Evolutionary conservation across 1,140 invertebrate species (phyloP), one percentile per base, ranked within the genome.

Genomic region (Drosophila sechellia): DNA sequence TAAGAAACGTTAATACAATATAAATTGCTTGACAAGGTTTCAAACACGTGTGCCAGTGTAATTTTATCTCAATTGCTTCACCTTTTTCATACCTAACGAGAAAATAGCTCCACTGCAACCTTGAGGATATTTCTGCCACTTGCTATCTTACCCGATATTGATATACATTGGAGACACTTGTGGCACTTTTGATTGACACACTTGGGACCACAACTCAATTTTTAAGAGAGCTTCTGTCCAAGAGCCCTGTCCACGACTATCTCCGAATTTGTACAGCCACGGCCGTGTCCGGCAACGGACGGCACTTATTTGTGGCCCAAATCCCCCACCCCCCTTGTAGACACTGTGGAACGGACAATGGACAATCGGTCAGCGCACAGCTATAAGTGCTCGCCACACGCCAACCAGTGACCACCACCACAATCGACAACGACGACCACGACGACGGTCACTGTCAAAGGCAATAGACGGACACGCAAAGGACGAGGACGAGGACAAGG

Each of bases 371-470:
- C 63, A 72, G 52, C 52, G 52, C 52, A 31, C 49, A 46, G 66
- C 17, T 35, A 59, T 58, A 78, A 81, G 68, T 81, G 79, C 72
- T 61, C 56, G 64, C 45, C 74, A 69, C 60, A 79, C 56, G 58
- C 42, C 52, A 49, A 53, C 43, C 22, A 27, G 50, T n/a, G 45
- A 42, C 63, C 40, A 60, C 27, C 42, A 40, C 39, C 39, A 55
- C 54, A 46, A 37, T 42, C 42, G 25, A 53, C 43, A 37, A 50
- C 56, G 43, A 50, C 42, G 73, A 55, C 60, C 56, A 42, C 60
- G 46, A 31, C 52, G 50, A 65, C 72, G 80, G 80, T 84, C 80
- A 84, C 65, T 84, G 81, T 85, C 80, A 84, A 80, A 66, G 72
- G 72, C 81, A 71, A 72, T 42, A 39, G 59, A 20, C 20, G 49